Percentiles rank a stretch among this genome's conserved stretches.
Evolutionary conservation across 2,888 invertebrate species (phyloP).

Genomic region (Pristionchus arcanus): DNA sequence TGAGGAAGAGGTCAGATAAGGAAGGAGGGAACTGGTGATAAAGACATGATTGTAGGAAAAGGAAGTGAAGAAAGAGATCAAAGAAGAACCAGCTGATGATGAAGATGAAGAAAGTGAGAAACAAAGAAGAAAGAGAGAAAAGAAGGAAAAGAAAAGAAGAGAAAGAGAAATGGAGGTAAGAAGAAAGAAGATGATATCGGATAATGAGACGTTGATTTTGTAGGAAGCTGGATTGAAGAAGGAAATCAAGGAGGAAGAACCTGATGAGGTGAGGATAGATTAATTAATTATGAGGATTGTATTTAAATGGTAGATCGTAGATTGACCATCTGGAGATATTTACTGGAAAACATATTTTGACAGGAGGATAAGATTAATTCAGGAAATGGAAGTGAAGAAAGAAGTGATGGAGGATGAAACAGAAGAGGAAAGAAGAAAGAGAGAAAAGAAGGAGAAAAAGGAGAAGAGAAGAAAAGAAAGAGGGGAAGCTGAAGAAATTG

Average conservation of each 20-base stretch:
- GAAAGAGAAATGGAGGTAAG: slow-evolving; percentile 56
- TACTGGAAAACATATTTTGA: too few species aligned
- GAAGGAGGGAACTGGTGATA: background rate
- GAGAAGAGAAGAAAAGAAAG: slow-evolving; percentile 43
- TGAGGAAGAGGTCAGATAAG: slow-evolving; percentile 1
- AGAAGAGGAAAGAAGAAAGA: slow-evolving; percentile 45
- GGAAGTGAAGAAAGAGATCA: slow-evolving; percentile 33
- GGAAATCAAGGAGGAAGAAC: slow-evolving; percentile 51
- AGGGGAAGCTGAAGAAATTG: slow-evolving; percentile 8
- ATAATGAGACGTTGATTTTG: slow-evolving; percentile 52
- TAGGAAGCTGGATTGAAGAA: slow-evolving; percentile 45
- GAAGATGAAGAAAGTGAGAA: slow-evolving; percentile 50
- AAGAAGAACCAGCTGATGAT: slow-evolving; percentile 34
- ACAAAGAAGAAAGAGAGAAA: slow-evolving; percentile 43
- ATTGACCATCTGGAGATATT: too few species aligned
- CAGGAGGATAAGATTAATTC: background rate
- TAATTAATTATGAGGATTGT: background rate
- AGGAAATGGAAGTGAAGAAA: slow-evolving; percentile 52
- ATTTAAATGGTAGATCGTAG: too few species aligned
- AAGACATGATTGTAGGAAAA: background rate
- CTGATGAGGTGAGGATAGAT: slow-evolving; percentile 17
- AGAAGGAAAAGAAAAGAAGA: slow-evolving; percentile 56
- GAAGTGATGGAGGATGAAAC: slow-evolving; percentile 58
- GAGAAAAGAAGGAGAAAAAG: slow-evolving; percentile 48
- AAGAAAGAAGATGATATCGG: slow-evolving; percentile 59